A percentile compares a stretch with the other conserved stretches of the same genome.
Evolutionary conservation across 2,113 vertebrate species (phyloP).

Genomic region (Triplophysa tibetana): DNA sequence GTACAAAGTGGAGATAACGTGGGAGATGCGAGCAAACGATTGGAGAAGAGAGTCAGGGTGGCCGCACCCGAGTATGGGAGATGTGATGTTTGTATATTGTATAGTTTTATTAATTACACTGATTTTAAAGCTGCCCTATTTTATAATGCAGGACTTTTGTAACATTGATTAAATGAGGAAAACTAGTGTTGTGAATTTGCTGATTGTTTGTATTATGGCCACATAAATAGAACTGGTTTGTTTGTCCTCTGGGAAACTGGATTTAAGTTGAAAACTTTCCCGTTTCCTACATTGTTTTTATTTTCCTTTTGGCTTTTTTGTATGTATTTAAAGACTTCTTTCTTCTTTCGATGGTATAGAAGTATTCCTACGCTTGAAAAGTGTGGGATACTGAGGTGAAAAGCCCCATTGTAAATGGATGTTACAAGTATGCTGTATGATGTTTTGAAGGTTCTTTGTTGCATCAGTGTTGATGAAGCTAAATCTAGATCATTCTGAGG

Average conservation of each 20-base stretch:
- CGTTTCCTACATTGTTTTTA: slow-evolving; percentile 79
- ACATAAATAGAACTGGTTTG: slow-evolving; percentile 90
- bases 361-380: slow-evolving; percentile 93
- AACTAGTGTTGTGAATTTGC: slow-evolving; percentile 96
- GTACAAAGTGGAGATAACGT: slow-evolving; percentile 68
- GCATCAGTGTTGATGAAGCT: slow-evolving; percentile 92
- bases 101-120: slow-evolving; percentile 99
- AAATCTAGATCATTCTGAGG: slow-evolving; percentile 87
- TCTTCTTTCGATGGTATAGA: slow-evolving; percentile 88
- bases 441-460: slow-evolving; percentile 94
- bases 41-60: slow-evolving; percentile 40
- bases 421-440: slow-evolving; percentile 96
- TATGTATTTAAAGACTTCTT: slow-evolving; percentile 96
- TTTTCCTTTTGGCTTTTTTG: slow-evolving; percentile 74
- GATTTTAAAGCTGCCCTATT: slow-evolving; percentile 99
- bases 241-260: slow-evolving; percentile 84
- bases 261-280: slow-evolving; percentile 98
- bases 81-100: slow-evolving; percentile 96
- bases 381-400: slow-evolving; percentile 84
- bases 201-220: slow-evolving; percentile 94
- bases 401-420: slow-evolving; percentile 95
- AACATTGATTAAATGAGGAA: slow-evolving; percentile 98
- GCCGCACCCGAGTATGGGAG: slow-evolving; percentile 80
- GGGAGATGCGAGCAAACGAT: slow-evolving; percentile 45
- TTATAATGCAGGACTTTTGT: slow-evolving; percentile 99